These are phyloP conservation scores for Alexandromys fortis DNA, from an alignment of 2,113 vertebrate genomes.

Conservation along the genomic window DNA sequence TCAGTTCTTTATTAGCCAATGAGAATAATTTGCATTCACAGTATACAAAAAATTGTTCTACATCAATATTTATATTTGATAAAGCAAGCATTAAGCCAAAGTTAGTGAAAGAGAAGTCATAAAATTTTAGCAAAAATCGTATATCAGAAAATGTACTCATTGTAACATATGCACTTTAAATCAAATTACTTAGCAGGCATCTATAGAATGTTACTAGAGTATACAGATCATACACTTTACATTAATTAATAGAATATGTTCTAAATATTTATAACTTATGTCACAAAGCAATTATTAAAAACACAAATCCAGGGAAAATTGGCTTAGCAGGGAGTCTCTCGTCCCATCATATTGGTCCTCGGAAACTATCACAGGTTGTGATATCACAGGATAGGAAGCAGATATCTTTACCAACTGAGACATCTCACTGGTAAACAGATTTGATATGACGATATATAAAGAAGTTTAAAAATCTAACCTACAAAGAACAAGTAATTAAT, in stretches of 20 bases:
- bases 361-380: background rate
- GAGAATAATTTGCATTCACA: too few relatives aligned
- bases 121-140: background rate
- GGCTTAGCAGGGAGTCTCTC: background rate
- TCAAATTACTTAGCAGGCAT: background rate
- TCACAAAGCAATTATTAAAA: background rate
- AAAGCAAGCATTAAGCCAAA: background rate
- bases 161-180: background rate
- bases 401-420: background rate
- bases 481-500: background rate
- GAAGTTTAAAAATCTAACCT: background rate
- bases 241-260: background rate
- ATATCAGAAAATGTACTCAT: background rate
- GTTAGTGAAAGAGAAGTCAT: background rate
- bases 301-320: background rate
- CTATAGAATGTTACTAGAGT: background rate
- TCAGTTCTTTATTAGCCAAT: too few relatives aligned
- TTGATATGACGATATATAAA: background rate
- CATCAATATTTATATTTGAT: background rate
- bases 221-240: background rate
- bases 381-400: too few relatives aligned
- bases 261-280: background rate
- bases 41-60: too few relatives aligned
- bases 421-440: background rate
- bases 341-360: background rate